A percentile compares a stretch with the other conserved stretches of the same genome.
phyloP scores from a whole-genome alignment of 2,113 vertebrate genomes.

The Sceloporus tristichus region DNA sequence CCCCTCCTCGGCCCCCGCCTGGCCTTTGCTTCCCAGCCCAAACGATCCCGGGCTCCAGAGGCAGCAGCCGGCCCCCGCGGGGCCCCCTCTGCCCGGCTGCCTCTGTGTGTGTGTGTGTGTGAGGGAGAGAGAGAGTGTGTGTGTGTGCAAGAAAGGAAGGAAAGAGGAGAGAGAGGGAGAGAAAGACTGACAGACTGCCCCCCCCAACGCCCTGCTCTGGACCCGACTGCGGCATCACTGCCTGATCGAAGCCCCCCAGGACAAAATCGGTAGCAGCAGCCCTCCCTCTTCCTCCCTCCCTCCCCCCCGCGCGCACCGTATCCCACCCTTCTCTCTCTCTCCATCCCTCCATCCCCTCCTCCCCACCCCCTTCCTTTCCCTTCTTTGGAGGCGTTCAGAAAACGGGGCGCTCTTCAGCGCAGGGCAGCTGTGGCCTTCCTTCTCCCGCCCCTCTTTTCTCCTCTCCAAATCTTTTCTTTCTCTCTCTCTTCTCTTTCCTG shows the following conservation, averaged over 20 bases:
- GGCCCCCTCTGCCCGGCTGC: conserved; percentile 16
- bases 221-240: conserved; percentile 33
- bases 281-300: no score
- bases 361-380: not conserved
- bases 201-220: not conserved
- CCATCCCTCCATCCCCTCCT: not conserved
- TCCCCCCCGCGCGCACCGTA: not conserved
- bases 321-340: not conserved
- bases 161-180: not conserved
- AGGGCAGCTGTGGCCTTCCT: not conserved
- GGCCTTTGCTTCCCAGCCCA: not conserved
- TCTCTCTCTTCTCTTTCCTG: not conserved
- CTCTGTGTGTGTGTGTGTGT: not conserved
- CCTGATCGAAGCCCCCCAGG: conserved; percentile 34
- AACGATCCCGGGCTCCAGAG: conserved; percentile 35
- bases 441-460: not conserved
- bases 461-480: no score
- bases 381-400: not conserved
- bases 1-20: not conserved
- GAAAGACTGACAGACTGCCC: not conserved
- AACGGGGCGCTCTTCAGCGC: not conserved
- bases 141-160: not conserved
- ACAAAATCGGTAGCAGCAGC: conserved; percentile 31
- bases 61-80: conserved; percentile 9
- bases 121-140: not conserved